These are phyloP conservation scores for Sebastes steindachneri DNA, from an alignment of 2,797 vertebrate genomes.

Conservation along the genomic window DNA sequence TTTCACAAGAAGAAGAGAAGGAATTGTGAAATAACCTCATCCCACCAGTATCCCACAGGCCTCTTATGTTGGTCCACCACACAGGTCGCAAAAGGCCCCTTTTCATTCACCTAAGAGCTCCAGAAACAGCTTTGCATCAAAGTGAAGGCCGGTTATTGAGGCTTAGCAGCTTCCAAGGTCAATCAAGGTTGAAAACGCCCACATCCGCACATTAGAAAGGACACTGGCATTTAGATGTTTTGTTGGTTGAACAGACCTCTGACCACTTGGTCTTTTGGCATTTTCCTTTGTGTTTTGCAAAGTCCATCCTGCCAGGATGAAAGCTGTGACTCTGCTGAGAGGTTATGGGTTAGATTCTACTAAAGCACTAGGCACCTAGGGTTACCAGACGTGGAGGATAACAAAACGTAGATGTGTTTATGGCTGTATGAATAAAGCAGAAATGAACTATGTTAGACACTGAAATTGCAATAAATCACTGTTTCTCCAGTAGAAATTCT, in stretches of 20 bases:
- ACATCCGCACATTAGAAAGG: constrained; percentile 51
- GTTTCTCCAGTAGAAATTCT: not conserved
- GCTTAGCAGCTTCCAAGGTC: constrained; percentile 41
- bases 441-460: not conserved
- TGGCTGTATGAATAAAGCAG: not conserved
- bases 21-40: constrained; percentile 49
- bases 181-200: constrained; percentile 42
- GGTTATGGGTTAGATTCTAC: not conserved
- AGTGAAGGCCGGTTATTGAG: constrained; percentile 40
- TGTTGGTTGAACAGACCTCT: constrained; percentile 26
- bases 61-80: constrained; percentile 37
- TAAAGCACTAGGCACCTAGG: not conserved
- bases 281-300: constrained; percentile 18
- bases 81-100: constrained; percentile 31
- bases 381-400: not conserved
- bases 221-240: constrained; percentile 41
- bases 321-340: constrained; percentile 6
- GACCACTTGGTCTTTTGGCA: constrained; percentile 31
- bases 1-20: constrained; percentile 46
- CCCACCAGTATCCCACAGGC: constrained; percentile 41
- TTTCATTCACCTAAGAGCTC: constrained; percentile 41
- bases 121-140: constrained; percentile 36
- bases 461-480: not conserved
- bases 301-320: not conserved
- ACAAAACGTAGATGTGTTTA: not conserved